Conservation (phyloP, 2,113 vertebrate species). For the Oreochromis niloticus region DNA sequence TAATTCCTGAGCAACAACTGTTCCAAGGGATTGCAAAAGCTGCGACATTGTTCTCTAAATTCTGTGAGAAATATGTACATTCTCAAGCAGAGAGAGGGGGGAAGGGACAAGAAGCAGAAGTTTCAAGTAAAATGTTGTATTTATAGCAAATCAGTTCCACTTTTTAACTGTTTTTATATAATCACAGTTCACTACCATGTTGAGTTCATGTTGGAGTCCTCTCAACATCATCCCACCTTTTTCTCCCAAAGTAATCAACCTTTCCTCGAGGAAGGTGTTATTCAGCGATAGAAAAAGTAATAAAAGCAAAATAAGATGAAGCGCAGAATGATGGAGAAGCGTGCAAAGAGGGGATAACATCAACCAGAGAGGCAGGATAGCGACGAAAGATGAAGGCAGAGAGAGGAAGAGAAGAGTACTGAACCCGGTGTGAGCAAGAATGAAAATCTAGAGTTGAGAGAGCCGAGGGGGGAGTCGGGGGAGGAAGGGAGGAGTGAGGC, state of each 20-base stretch:
- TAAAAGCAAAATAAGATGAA: slow-evolving; percentile 50
- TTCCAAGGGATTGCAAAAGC: neutral
- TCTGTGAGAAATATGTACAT: neutral
- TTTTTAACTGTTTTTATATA: neutral
- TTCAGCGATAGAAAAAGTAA: slow-evolving; percentile 34
- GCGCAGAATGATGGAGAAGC: slow-evolving; percentile 35
- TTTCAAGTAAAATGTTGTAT: neutral
- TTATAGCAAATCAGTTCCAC: neutral
- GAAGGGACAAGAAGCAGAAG: neutral
- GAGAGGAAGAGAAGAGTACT: neutral
- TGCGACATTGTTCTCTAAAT: neutral
- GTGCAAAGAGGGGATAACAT: slow-evolving; percentile 30
- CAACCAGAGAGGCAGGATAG: slow-evolving; percentile 3
- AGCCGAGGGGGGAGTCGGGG: neutral
- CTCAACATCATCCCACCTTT: neutral
- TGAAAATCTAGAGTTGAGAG: slow-evolving; percentile 18
- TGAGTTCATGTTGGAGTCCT: neutral
- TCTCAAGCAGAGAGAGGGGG: neutral
- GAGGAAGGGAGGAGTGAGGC: neutral
- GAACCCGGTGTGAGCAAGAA: slow-evolving; percentile 8
- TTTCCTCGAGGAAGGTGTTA: slow-evolving; percentile 22
- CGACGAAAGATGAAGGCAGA: slow-evolving; percentile 16
- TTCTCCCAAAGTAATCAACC: neutral
- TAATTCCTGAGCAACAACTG: neutral
- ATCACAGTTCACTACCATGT: neutral